phyloP scores from a whole-genome alignment of 2,888 invertebrate species.

The Thumatha senex region DNA sequence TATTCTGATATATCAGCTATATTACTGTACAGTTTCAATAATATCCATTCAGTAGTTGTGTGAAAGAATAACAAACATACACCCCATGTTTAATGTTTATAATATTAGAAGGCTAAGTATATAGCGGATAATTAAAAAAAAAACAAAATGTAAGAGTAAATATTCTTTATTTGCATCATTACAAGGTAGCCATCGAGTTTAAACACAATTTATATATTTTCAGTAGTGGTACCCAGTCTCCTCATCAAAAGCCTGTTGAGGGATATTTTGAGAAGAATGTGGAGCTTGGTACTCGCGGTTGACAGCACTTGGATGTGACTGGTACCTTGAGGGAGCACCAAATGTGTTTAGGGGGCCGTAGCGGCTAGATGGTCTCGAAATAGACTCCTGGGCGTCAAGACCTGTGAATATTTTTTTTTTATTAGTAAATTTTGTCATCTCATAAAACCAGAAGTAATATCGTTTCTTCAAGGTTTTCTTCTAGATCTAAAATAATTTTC shows the following conservation, averaged over 20 bases:
- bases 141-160: too few relatives aligned
- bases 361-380: not conserved
- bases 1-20: too few relatives aligned
- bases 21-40: too few relatives aligned
- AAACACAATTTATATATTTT: not conserved
- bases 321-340: not conserved
- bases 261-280: slow-evolving; percentile 19
- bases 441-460: too few relatives aligned
- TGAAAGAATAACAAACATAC: too few relatives aligned
- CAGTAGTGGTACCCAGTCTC: slow-evolving; percentile 10
- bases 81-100: too few relatives aligned
- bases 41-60: too few relatives aligned
- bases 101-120: too few relatives aligned
- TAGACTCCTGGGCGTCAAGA: not conserved
- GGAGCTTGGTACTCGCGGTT: slow-evolving; percentile 9
- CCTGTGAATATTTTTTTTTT: not conserved
- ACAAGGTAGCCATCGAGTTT: not conserved
- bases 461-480: too few relatives aligned
- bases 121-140: too few relatives aligned
- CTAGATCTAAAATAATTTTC: too few relatives aligned
- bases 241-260: slow-evolving; percentile 6
- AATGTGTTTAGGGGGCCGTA: not conserved
- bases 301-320: not conserved
- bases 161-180: not conserved
- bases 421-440: not conserved